phyloP scores from a whole-genome alignment of 2,888 invertebrate species.

The Limnephilus rhombicus region DNA sequence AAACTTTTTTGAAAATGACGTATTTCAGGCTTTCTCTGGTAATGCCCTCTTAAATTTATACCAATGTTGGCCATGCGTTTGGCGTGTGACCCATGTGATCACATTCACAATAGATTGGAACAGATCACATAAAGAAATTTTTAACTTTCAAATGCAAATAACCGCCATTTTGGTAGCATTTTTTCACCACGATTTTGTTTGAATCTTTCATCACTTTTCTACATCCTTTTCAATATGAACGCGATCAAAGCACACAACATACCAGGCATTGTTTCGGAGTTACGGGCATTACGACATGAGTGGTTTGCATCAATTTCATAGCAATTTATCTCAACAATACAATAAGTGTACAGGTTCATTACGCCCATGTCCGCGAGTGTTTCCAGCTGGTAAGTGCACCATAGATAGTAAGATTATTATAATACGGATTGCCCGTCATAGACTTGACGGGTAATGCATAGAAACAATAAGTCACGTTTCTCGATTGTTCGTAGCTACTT shows the following conservation, averaged over 20 bases:
- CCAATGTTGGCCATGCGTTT: not conserved
- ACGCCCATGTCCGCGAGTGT: not conserved
- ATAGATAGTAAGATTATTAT: not conserved
- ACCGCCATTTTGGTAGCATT: not conserved
- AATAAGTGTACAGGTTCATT: not conserved
- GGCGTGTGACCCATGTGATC: not conserved
- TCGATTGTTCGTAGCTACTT: not conserved
- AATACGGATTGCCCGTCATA: not conserved
- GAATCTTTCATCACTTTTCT: not conserved
- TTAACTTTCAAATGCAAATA: not conserved
- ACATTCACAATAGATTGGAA: not conserved
- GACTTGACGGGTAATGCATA: not conserved
- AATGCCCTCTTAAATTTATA: not conserved
- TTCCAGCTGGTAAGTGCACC: not conserved
- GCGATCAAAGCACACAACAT: not conserved
- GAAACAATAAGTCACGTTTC: conserved; percentile 1
- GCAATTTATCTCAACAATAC: conserved; percentile 18
- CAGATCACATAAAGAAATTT: not conserved
- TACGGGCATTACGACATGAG: not conserved
- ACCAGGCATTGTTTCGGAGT: conserved; percentile 15
- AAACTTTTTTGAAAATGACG: no score
- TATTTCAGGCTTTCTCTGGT: no score
- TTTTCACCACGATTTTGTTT: not conserved
- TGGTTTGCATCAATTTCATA: conserved; percentile 10
- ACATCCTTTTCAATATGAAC: not conserved